phyloP scores from a whole-genome alignment of 2,797 vertebrate species.

The Xenops minutus region DNA sequence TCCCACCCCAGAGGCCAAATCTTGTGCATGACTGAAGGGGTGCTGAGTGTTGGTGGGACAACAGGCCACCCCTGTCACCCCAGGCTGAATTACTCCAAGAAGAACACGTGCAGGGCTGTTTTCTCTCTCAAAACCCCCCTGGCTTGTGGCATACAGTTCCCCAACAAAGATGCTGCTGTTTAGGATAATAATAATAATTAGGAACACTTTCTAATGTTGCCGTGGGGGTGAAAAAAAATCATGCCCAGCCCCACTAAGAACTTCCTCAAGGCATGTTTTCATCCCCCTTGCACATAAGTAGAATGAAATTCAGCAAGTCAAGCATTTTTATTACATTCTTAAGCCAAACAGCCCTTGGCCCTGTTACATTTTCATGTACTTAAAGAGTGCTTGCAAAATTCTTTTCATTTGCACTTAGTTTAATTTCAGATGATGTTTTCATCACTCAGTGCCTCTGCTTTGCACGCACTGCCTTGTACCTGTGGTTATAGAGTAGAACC shows the following conservation, averaged over 20 bases:
- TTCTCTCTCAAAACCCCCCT: background rate
- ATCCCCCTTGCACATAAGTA: background rate
- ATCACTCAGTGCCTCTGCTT: background rate
- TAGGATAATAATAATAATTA: background rate
- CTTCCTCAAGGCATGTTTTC: background rate
- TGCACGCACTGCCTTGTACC: background rate
- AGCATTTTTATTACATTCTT: background rate
- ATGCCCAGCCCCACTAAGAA: background rate
- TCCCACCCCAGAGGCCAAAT: background rate
- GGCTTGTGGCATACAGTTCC: rapidly evolving
- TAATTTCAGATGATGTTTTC: constrained; percentile 1
- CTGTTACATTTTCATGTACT: background rate
- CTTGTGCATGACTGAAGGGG: rapidly evolving
- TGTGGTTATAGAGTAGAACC: background rate
- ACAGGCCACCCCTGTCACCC: rapidly evolving
- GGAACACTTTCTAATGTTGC: background rate
- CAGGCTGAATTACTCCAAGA: background rate
- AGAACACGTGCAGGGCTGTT: rapidly evolving
- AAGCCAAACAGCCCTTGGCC: constrained; percentile 10
- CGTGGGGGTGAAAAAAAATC: background rate
- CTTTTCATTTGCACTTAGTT: background rate
- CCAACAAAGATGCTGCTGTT: background rate
- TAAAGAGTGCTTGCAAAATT: background rate
- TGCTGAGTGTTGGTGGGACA: background rate
- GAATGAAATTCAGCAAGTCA: background rate